Evolutionary conservation across 2,888 invertebrate genomes (phyloP).

Genomic region (Slavum lentiscoides): DNA sequence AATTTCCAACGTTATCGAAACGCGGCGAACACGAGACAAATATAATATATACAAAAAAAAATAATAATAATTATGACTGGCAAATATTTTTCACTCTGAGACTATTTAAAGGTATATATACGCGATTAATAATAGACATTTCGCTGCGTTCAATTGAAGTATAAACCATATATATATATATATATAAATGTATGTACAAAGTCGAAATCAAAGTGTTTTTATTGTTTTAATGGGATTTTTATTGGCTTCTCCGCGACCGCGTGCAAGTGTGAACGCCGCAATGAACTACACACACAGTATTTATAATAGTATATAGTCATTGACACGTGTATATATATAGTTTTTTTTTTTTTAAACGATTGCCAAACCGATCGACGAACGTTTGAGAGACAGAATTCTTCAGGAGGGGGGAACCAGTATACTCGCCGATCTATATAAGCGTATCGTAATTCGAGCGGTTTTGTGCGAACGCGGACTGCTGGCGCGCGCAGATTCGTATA

Average conservation of each 20-base stretch:
- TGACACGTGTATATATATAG: no score
- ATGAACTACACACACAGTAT: background rate
- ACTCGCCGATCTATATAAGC: no score
- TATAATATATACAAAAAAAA: background rate
- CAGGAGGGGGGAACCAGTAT: background rate
- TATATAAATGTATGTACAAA: no score
- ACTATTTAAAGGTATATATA: no score
- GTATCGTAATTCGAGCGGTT: constrained; percentile 28
- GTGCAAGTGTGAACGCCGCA: background rate
- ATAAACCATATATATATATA: no score
- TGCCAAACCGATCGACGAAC: constrained; percentile 4
- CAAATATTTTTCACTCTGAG: no score
- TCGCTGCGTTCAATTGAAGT: constrained; percentile 11
- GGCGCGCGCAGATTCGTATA: background rate
- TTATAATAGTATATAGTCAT: background rate
- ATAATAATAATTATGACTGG: background rate
- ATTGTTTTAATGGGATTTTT: constrained; percentile 52
- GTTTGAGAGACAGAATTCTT: background rate
- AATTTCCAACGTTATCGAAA: no score
- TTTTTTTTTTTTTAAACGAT: background rate
- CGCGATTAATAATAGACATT: background rate
- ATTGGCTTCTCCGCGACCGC: constrained; percentile 17
- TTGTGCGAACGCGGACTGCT: background rate
- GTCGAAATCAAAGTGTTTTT: constrained; percentile 27
- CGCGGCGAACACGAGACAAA: background rate